Base-by-base conservation (phyloP, 2,888 invertebrate species). In the Drosophila atripex region DNA sequence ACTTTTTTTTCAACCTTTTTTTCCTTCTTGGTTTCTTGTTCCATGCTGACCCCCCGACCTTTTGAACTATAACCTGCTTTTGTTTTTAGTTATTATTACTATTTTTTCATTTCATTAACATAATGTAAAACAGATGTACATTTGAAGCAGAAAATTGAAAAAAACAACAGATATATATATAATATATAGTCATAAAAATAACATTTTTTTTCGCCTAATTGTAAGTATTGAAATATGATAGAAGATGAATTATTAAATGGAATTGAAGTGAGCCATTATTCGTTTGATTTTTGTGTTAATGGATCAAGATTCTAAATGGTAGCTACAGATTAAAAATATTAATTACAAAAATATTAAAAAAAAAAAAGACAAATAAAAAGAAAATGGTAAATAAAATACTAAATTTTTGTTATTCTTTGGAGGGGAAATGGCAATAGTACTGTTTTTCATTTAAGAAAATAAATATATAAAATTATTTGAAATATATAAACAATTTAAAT, bases 191-290 rank as follows among this genome's bases (percentile, higher is more conserved):
- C 46, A 45, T 46, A 57, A 46, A 16, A 45, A 57, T 54, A 47
- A 18, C 18, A 43, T 51, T 52, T 55, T 57, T 70, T 74, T 59
- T 53, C 57, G 50, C 60, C 63, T 57, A 65, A 43, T 77, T 74
- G 54, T 76, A 82, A 79, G 76, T 55, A 47, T 57, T 57, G 56
- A 49, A 55, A 63, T 50, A 35, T 70, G 38, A 43, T 25, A 43
- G 49, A 63, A 63, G 53, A 61, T 53, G 46, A 70, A 66, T 51
- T 55, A 63, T 63, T 63, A 52, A 70, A 71, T 71, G 65, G 50
- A 76, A 58, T 57, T 59, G 45, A 71, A 76, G 72, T 53, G 46
- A 35, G 47, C 57, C 57, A 30, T 56, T 66, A 59, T 66, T 58
- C 56, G 66, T 70, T 63, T 49, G 50, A 39, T 53, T 60, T 64